Percentiles rank a stretch among this genome's conserved stretches.
Evolutionary conservation across 2,888 invertebrate genomes (phyloP).

Genomic region (Archips xylosteana): DNA sequence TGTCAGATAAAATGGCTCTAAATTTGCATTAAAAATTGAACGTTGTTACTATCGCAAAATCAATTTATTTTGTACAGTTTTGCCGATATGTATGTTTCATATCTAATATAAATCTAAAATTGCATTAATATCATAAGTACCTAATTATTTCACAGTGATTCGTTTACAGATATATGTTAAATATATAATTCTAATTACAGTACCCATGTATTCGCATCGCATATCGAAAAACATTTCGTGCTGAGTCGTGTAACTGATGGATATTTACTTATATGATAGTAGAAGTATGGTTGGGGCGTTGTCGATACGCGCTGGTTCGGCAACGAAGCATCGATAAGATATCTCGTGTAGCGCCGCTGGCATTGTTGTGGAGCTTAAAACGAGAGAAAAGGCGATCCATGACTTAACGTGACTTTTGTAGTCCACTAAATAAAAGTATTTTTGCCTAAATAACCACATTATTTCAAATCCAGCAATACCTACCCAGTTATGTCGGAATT

Average conservation of each 20-base stretch:
- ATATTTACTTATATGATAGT: constrained; percentile 8
- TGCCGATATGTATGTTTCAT: too few species aligned
- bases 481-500: not conserved
- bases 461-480: not conserved
- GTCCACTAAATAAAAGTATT: not conserved
- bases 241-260: constrained; percentile 5
- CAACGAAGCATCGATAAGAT: constrained; percentile 42
- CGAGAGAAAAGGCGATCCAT: constrained; percentile 44
- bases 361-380: constrained; percentile 52
- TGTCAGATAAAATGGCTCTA: too few species aligned
- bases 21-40: too few species aligned
- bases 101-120: not conserved
- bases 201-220: not conserved
- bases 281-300: not conserved
- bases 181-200: not conserved
- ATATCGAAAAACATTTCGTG: not conserved
- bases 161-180: not conserved
- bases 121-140: not conserved
- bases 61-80: too few species aligned
- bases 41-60: too few species aligned
- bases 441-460: not conserved
- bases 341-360: constrained; percentile 53
- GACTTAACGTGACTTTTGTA: constrained; percentile 2
- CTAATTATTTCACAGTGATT: not conserved
- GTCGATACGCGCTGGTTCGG: constrained; percentile 22